phyloP scores from a whole-genome alignment of 23 tunicate genomes.

The Trididemnum nubilum region DNA sequence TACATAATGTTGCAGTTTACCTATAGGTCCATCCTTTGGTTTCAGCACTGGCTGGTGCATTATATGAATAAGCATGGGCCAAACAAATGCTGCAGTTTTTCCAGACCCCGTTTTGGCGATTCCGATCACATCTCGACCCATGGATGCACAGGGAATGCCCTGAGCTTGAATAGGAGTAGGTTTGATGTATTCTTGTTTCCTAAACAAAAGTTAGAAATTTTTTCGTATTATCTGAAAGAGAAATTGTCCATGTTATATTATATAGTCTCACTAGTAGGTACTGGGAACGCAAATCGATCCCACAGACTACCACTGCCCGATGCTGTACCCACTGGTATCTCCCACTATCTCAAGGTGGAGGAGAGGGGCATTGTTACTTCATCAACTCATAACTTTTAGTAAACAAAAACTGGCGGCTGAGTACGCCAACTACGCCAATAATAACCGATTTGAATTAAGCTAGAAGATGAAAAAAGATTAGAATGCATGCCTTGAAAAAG shows the following conservation, averaged over 20 bases:
- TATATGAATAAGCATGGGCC: conserved; percentile 91
- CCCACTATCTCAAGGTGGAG: too few species aligned
- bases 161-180: conserved; percentile 98
- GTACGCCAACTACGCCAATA: too few species aligned
- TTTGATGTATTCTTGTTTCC: conserved; percentile 67
- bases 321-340: too few species aligned
- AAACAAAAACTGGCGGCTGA: too few species aligned
- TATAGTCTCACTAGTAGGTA: not conserved
- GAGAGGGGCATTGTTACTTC: too few species aligned
- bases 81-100: conserved; percentile 94
- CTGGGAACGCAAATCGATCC: not conserved
- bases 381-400: too few species aligned
- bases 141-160: conserved; percentile 79
- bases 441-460: too few species aligned
- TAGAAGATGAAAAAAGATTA: too few species aligned
- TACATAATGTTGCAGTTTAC: too few species aligned
- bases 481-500: too few species aligned
- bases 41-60: conserved; percentile 73
- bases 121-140: conserved; percentile 98
- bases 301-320: not conserved
- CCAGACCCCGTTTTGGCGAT: conserved; percentile 99
- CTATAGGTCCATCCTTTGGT: conserved; percentile 91
- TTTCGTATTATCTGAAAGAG: not conserved
- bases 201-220: conserved; percentile 16
- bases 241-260: too few species aligned